Evolutionary conservation across 2,888 invertebrate genomes (phyloP), one percentile per base, ranked within the genome.

Genomic region (Lobophora halterata): DNA sequence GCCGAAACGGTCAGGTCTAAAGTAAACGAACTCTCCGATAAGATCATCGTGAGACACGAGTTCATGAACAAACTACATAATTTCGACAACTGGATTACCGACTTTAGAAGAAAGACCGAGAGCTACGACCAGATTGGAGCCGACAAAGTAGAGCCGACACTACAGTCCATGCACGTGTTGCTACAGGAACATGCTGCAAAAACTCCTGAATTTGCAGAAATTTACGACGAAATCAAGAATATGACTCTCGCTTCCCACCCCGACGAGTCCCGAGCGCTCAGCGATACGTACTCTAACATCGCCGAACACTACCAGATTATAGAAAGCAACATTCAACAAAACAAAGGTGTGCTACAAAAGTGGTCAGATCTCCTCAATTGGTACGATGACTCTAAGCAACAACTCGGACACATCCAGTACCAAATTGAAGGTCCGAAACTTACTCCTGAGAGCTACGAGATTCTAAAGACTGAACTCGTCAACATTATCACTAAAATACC

Each of bases 151-250:
- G 95, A 95, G 58, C 89, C 91, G 0, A 91, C 92, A 17, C 76
- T 97, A 5, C 94, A 95, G 63, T 91, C 92, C 0, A 91, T 95
- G 53, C 95, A 97, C 69, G 91, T 92, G 0, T 82, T 96, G 11
- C 83, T 95, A 34, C 94, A 95, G 73, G 97, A 97, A 62, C 95
- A 95, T 67, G 92, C 93, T 1, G 95, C 96, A 24, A 94, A 95
- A 61, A 93, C 94, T 57, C 91, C 94, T 0, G 89, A 90, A 24
- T 95, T 97, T 52, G 90, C 92, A 46, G 90, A 90, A 1, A 94
- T 97, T 51, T 94, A 95, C 56, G 91, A 93, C 52, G 95, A 97
- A 83, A 92, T 97, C 0, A 95, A 95, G 61, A 91, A 92, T 39
- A 88, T 96, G 55, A 91, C 93, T 0, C 78, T 90, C 5, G 88